These are phyloP conservation scores for Andrena bucephala DNA, from an alignment of 2,888 invertebrate species.

Conservation along the genomic window DNA sequence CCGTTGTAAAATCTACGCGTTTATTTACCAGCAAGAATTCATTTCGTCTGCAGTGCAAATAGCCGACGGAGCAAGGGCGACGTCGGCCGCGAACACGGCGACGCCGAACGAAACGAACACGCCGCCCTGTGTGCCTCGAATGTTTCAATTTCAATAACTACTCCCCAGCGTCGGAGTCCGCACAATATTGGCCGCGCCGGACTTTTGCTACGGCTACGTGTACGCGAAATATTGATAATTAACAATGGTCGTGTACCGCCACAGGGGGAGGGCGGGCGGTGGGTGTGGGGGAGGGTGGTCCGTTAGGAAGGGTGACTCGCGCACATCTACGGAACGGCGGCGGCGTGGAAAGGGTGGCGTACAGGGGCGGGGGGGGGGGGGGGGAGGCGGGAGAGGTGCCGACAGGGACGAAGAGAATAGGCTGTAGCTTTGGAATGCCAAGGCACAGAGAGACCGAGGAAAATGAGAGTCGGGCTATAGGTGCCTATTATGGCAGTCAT, in stretches of 20 bases:
- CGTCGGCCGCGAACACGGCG: constrained; percentile 65
- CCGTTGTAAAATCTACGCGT: constrained; percentile 76
- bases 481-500: constrained; percentile 79
- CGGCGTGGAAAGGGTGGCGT: constrained; percentile 42
- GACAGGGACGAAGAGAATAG: constrained; percentile 59
- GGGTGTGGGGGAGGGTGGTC: constrained; percentile 61
- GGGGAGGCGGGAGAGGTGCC: constrained; percentile 46
- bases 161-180: constrained; percentile 83
- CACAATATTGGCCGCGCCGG: constrained; percentile 76
- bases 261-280: constrained; percentile 51
- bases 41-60: constrained; percentile 74
- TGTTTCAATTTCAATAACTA: constrained; percentile 86
- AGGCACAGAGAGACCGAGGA: constrained; percentile 72
- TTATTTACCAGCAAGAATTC: constrained; percentile 78
- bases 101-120: constrained; percentile 62
- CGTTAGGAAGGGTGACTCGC: constrained; percentile 64
- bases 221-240: constrained; percentile 85
- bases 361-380: not conserved
- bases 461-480: constrained; percentile 76
- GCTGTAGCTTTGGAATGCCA: constrained; percentile 70
- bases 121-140: constrained; percentile 78
- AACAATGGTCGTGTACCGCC: constrained; percentile 82
- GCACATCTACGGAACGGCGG: constrained; percentile 53
- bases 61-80: constrained; percentile 69
- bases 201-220: constrained; percentile 76